Base-by-base conservation (phyloP, 2,797 vertebrate genomes). In the Knipowitschia caucasica region DNA sequence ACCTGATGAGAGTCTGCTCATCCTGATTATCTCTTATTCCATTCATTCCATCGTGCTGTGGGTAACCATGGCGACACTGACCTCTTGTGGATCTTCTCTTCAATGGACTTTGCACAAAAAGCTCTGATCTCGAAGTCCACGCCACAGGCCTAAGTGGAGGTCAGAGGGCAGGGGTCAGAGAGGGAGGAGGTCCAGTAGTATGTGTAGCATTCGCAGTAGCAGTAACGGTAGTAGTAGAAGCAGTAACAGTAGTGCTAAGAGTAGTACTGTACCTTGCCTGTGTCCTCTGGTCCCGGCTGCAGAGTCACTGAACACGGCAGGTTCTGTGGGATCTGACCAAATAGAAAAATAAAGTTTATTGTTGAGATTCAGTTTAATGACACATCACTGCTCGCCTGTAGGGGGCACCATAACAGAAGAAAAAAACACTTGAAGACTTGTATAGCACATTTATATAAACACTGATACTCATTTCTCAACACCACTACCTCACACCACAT, bases 271-370 rank as follows among this genome's bases (percentile, higher is more conserved):
- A 97, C 95, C 94, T 98, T 98, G 49, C 95, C 95, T 0, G 95
- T 95, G 85, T 98, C 95, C 76, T 98, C 95, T 0, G 95, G 95
- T 8, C 96, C 96, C 0, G 95, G 95, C 77, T 99, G 96, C 78
- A 99, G 70, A 0, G 96, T 99, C 79, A 99, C 94, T 0, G 96
- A 99, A 72, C 96, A 99, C 0, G 96, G 96, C 3, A 99, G 90
- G 69, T 96, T 98, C 59, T 94, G 94, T 53, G 95, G 95, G 55
- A 98, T 94, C 96, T 98, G 83, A 12, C 42, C 24, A 18, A 67
- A 17, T 15, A 58, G 11, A 44, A 20, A 27, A 15, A 39, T n/a
- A n/a, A n/a, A n/a, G n/a, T n/a, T n/a, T n/a, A n/a, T n/a, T n/a
- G n/a, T n/a, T n/a, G n/a, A n/a, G n/a, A n/a, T n/a, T n/a, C n/a